phyloP scores from a whole-genome alignment of 64 coral and sea anemone species.

The Montipora sp. region DNA sequence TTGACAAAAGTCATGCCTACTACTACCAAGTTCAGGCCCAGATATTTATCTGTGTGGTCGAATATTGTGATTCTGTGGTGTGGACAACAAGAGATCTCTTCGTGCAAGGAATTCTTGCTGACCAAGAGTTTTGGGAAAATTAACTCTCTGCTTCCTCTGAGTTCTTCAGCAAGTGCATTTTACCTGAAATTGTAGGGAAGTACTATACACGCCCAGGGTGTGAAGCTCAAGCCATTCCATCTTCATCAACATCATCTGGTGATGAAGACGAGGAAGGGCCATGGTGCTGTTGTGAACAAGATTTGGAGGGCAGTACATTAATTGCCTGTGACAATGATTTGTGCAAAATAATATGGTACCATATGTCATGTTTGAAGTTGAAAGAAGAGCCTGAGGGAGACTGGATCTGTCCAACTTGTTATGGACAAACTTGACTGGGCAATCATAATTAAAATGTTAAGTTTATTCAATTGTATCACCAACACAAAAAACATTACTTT shows the following conservation, averaged over 20 bases:
- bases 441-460: slow-evolving; percentile 14
- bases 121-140: slow-evolving; percentile 35
- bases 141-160: background rate
- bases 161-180: slow-evolving; percentile 32
- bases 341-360: slow-evolving; percentile 28
- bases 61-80: slow-evolving; percentile 63
- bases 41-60: slow-evolving; percentile 30
- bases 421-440: background rate
- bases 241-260: slow-evolving; percentile 5
- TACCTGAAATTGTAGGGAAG: slow-evolving; percentile 33
- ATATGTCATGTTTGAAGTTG: slow-evolving; percentile 28
- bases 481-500: slow-evolving; percentile 14
- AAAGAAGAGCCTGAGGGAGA: slow-evolving; percentile 29
- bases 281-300: slow-evolving; percentile 39
- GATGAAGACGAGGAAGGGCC: slow-evolving; percentile 20
- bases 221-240: slow-evolving; percentile 1
- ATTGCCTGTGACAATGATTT: slow-evolving; percentile 34
- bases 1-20: slow-evolving; percentile 55
- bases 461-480: slow-evolving; percentile 2
- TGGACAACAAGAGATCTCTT: slow-evolving; percentile 50
- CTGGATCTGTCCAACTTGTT: slow-evolving; percentile 22
- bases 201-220: background rate
- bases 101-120: slow-evolving; percentile 25
- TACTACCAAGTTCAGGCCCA: slow-evolving; percentile 52
- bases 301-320: slow-evolving; percentile 26